A percentile compares a stretch with the other conserved stretches of the same genome.
Evolutionary conservation across 2,888 invertebrate species (phyloP).

Genomic region (Steinernema carpocapsae): DNA sequence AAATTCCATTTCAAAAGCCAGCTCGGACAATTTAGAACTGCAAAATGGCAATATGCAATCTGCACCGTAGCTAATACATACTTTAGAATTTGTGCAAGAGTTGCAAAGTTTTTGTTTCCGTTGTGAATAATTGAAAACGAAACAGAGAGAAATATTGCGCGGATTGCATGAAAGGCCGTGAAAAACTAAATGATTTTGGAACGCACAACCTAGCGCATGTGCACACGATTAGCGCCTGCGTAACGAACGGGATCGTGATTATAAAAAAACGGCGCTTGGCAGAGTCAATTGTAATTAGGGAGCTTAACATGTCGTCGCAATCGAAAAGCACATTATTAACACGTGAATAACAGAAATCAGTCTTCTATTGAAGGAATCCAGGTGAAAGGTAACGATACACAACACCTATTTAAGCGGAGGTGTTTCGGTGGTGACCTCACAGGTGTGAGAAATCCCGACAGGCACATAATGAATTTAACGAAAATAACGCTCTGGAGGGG

Average conservation of each 20-base stretch:
- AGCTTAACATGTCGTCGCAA: slow-evolving; percentile 18
- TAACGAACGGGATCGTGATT: slow-evolving; percentile 26
- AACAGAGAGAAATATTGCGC: not conserved
- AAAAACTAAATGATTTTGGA: slow-evolving; percentile 20
- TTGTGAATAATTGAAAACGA: slow-evolving; percentile 14
- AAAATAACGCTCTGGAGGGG: no score
- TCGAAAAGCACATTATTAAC: slow-evolving; percentile 22
- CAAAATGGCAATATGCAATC: no score
- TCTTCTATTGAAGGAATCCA: not conserved
- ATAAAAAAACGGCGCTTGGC: slow-evolving; percentile 28
- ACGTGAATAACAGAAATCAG: slow-evolving; percentile 5
- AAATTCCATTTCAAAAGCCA: no score
- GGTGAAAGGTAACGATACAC: not conserved
- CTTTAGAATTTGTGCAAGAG: no score
- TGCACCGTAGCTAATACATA: no score
- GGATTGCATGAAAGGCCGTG: not conserved
- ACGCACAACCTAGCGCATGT: slow-evolving; percentile 12
- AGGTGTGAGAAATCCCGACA: no score
- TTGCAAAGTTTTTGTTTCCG: slow-evolving; percentile 1
- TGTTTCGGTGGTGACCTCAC: no score
- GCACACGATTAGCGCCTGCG: slow-evolving; percentile 31
- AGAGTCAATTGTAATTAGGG: slow-evolving; percentile 28
- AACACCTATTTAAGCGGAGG: no score
- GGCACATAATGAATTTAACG: no score
- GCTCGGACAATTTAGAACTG: no score